Conservation (phyloP, 2,888 invertebrate genomes). For the Caenorhabditis macrosperma region DNA sequence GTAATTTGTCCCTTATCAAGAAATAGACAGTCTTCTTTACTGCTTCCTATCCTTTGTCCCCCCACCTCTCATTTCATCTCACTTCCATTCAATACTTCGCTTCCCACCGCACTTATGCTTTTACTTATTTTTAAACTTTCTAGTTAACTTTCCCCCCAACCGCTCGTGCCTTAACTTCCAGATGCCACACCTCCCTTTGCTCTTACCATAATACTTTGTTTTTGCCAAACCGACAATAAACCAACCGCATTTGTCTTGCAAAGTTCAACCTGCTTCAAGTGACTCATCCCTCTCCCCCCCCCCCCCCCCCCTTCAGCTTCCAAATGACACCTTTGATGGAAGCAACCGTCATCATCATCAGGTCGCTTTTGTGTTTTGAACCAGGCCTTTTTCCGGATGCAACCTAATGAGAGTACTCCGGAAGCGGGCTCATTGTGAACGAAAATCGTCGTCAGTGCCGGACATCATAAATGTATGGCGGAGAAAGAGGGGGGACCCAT, state of each 20-base stretch:
- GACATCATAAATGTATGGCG: constrained; percentile 52
- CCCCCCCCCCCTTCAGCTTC: no score
- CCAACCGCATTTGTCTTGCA: no score
- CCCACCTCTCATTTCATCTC: not conserved
- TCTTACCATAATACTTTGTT: no score
- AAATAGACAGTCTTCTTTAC: constrained; percentile 23
- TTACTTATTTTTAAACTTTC: not conserved
- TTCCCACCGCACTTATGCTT: no score
- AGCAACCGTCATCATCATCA: not conserved
- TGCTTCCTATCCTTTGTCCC: not conserved
- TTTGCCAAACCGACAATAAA: no score
- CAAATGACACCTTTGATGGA: no score
- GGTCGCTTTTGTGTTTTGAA: constrained; percentile 32
- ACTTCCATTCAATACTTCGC: no score
- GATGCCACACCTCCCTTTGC: not conserved
- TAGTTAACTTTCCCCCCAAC: not conserved
- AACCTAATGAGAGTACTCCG: constrained; percentile 51
- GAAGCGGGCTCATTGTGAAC: constrained; percentile 24
- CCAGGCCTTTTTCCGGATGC: constrained; percentile 25
- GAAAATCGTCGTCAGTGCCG: constrained; percentile 30
- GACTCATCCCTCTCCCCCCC: no score
- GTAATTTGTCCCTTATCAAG: constrained; percentile 50
- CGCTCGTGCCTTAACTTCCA: constrained; percentile 16
- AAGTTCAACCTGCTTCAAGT: no score
- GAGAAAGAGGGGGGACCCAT: not conserved